Evolutionary conservation across 2,113 vertebrate genomes (phyloP).

Genomic region (Miniopterus natalensis): DNA sequence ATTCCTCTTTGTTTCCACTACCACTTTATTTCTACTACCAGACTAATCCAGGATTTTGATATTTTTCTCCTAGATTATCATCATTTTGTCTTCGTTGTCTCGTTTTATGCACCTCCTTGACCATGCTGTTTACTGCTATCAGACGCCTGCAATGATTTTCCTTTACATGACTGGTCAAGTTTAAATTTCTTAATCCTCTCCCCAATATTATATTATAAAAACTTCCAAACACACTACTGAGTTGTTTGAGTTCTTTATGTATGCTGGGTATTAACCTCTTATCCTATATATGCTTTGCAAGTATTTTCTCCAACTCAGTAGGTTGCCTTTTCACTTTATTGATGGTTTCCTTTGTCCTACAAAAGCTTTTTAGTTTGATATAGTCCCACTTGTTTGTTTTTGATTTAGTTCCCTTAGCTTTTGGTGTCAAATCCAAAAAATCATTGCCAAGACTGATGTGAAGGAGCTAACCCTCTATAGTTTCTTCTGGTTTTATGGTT

Average conservation of each 20-base stretch:
- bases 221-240: not conserved
- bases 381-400: not conserved
- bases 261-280: slow-evolving; percentile 1
- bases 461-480: not conserved
- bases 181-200: not conserved
- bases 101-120: not conserved
- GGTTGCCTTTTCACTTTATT: not conserved
- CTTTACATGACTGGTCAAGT: not conserved
- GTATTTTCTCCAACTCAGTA: not conserved
- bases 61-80: not conserved
- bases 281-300: not conserved
- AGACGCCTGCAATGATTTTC: not conserved
- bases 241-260: not conserved
- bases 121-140: not conserved
- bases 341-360: not conserved
- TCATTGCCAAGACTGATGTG: not conserved
- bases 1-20: not conserved
- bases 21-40: not conserved
- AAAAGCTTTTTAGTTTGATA: not conserved
- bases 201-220: slow-evolving; percentile 30
- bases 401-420: not conserved
- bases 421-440: not conserved
- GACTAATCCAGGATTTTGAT: not conserved
- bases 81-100: not conserved
- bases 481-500: slow-evolving; percentile 24